These are phyloP conservation scores for Mugil cephalus DNA, from an alignment of 2,113 vertebrate species.

Conservation along the genomic window DNA sequence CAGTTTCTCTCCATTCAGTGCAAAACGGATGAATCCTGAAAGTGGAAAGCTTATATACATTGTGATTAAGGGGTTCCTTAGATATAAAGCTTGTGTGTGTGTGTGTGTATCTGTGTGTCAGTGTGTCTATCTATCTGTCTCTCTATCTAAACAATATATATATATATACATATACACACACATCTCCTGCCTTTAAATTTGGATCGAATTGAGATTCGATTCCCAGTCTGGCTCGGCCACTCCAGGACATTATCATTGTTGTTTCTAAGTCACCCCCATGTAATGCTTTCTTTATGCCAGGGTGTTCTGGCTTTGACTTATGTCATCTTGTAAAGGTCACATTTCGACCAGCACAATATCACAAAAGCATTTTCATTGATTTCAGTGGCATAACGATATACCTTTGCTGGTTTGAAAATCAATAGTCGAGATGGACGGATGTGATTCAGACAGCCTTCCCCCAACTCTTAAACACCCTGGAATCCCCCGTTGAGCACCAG, in stretches of 20 bases:
- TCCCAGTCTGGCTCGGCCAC: background rate
- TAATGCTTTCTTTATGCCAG: background rate
- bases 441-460: constrained; percentile 50
- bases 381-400: constrained; percentile 39
- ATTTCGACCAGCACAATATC: constrained; percentile 53
- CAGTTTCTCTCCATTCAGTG: background rate
- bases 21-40: background rate
- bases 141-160: too few relatives aligned
- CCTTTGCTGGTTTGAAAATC: constrained; percentile 61
- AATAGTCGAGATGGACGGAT: constrained; percentile 65
- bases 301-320: constrained; percentile 1
- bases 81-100: too few relatives aligned
- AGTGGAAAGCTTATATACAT: too few relatives aligned
- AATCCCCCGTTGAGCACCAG: constrained; percentile 26
- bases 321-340: constrained; percentile 52
- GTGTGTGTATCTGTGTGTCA: too few relatives aligned
- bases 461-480: constrained; percentile 32
- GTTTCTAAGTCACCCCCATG: constrained; percentile 13
- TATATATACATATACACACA: too few relatives aligned
- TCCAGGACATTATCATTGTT: background rate
- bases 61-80: too few relatives aligned
- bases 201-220: background rate
- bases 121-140: too few relatives aligned
- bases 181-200: background rate
- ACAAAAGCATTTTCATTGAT: constrained; percentile 51